Evolutionary conservation across 2,888 invertebrate species (phyloP).

Genomic region (Spatulosminthurus flaviceps): DNA sequence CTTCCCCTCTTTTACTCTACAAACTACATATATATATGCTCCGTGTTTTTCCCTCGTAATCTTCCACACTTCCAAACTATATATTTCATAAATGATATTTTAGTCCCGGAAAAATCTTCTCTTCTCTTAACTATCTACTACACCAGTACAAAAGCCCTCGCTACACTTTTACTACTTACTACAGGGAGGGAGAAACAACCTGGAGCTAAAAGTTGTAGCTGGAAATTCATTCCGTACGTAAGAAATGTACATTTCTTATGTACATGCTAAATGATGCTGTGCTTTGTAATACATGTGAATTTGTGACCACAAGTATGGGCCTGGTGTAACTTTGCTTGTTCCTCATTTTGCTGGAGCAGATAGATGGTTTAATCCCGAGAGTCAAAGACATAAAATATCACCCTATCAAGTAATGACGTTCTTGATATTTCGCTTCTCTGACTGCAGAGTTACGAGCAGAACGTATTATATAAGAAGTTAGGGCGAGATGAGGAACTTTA

Average conservation of each 20-base stretch:
- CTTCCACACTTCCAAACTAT: background rate
- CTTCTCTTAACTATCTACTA: background rate
- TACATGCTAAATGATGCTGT: no score
- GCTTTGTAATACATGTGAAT: no score
- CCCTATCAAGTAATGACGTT: conserved; percentile 35
- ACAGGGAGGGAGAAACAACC: no score
- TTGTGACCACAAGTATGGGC: background rate
- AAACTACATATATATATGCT: no score
- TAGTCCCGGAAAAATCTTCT: background rate
- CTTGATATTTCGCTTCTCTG: conserved; percentile 5
- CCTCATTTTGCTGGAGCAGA: background rate
- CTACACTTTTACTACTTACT: no score
- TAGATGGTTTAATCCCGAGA: background rate
- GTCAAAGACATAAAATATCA: conserved; percentile 10
- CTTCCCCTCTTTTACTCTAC: background rate
- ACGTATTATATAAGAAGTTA: no score
- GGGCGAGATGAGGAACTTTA: no score
- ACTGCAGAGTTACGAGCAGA: no score
- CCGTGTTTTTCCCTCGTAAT: background rate
- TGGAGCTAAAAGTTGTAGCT: no score
- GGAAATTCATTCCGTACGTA: no score
- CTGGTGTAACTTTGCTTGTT: background rate
- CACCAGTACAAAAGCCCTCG: no score
- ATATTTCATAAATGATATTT: conserved; percentile 18
- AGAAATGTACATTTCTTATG: no score